phyloP scores from a whole-genome alignment of 2,888 invertebrate genomes.

The Endotricha flammealis region DNA sequence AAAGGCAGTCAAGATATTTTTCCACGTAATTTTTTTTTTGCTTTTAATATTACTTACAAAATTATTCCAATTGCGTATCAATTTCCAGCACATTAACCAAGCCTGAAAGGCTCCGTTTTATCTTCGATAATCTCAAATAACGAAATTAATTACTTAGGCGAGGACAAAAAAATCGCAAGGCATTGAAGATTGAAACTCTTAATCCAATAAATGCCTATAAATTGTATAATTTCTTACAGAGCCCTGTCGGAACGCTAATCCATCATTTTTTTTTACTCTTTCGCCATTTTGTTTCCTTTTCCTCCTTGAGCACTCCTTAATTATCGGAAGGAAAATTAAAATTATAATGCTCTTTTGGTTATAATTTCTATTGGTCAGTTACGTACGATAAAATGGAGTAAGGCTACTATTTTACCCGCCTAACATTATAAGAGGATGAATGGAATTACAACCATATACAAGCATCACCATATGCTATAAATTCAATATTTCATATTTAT shows the following conservation, averaged over 20 bases:
- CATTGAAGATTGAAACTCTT: slow-evolving; percentile 49
- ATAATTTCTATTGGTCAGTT: too few relatives aligned
- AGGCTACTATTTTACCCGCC: too few relatives aligned
- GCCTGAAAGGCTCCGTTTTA: slow-evolving; percentile 29
- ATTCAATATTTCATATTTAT: too few relatives aligned
- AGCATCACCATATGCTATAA: too few relatives aligned
- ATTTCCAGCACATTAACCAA: slow-evolving; percentile 32
- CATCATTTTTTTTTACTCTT: slow-evolving; percentile 48
- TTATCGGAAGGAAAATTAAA: slow-evolving; percentile 46
- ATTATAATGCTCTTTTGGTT: too few relatives aligned
- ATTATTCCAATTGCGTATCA: slow-evolving; percentile 11
- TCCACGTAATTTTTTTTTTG: too few relatives aligned
- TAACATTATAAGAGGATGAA: too few relatives aligned
- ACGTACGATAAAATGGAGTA: too few relatives aligned
- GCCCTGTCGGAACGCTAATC: slow-evolving; percentile 35
- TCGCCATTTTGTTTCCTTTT: slow-evolving; percentile 12
- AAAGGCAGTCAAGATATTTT: too few relatives aligned
- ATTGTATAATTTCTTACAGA: slow-evolving; percentile 41
- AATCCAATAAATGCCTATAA: slow-evolving; percentile 51
- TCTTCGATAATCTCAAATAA: slow-evolving; percentile 46
- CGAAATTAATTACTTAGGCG: slow-evolving; percentile 53
- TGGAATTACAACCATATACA: too few relatives aligned
- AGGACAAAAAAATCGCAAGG: slow-evolving; percentile 39
- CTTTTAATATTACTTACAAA: too few relatives aligned
- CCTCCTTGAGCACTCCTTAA: slow-evolving; percentile 28